A percentile compares a stretch with the other conserved stretches of the same genome.
Conservation (phyloP, 2,797 vertebrate species). For the Paramormyrops hopkinsi region DNA sequence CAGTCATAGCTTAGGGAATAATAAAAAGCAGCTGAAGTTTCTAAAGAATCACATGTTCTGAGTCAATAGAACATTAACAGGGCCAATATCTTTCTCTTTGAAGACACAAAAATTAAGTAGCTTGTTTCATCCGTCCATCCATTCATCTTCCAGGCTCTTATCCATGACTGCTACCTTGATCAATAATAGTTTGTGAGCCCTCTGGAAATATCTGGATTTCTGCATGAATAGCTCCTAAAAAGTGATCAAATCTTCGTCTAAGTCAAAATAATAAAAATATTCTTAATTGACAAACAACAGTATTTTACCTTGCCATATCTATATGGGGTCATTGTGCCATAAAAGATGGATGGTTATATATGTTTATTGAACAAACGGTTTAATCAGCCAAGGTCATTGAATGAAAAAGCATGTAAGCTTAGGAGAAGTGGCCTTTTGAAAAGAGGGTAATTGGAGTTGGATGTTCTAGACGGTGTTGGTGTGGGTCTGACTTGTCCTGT, state of each 20-base stretch:
- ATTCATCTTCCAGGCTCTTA: neutral
- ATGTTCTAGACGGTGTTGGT: neutral
- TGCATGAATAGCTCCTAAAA: neutral
- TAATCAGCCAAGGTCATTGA: neutral
- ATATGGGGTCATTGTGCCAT: neutral
- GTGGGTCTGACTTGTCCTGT: neutral
- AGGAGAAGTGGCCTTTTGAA: neutral
- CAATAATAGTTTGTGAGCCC: neutral
- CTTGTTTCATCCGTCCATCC: neutral
- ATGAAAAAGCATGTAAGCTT: neutral
- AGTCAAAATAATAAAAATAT: neutral
- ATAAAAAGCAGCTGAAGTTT: neutral
- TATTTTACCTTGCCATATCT: neutral
- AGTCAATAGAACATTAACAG: neutral
- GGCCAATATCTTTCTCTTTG: neutral
- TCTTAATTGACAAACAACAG: neutral
- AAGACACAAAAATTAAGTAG: slow-evolving; percentile 1
- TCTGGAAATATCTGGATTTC: neutral
- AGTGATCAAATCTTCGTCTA: neutral
- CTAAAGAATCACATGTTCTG: neutral
- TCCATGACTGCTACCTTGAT: neutral
- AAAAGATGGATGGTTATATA: neutral
- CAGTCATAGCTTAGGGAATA: neutral
- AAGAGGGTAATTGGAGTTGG: neutral
- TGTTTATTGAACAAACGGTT: neutral